A percentile compares a stretch with the other conserved stretches of the same genome.
Conservation (phyloP, 2,888 invertebrate species). For the Drosophila paramelanica region DNA sequence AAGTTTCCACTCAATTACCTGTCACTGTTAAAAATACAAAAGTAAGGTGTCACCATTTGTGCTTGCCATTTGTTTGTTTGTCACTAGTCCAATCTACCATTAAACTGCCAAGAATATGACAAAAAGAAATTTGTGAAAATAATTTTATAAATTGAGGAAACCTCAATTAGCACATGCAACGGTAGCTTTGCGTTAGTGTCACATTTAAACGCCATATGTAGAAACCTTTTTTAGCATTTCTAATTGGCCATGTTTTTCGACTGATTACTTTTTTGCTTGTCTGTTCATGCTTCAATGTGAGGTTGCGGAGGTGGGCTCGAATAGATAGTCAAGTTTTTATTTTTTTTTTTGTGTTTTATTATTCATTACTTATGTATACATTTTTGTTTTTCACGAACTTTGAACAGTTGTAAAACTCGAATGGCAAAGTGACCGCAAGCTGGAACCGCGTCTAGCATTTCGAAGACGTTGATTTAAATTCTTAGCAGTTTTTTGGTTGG, state of each 20-base stretch:
- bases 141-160: conserved; percentile 18
- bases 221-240: not conserved
- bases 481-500: not conserved
- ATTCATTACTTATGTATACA: conserved; percentile 55
- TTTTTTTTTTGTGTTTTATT: conserved; percentile 8
- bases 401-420: conserved; percentile 28
- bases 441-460: conserved; percentile 26
- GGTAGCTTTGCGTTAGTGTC: conserved; percentile 2
- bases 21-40: conserved; percentile 57
- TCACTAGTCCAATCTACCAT: conserved; percentile 4
- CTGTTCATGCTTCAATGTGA: not conserved
- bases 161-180: conserved; percentile 6
- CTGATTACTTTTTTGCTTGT: not conserved
- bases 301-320: too few species aligned
- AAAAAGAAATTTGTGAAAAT: conserved; percentile 8
- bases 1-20: conserved; percentile 85
- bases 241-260: not conserved
- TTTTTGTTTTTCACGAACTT: conserved; percentile 47
- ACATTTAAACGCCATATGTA: not conserved
- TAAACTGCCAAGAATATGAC: not conserved
- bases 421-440: conserved; percentile 57
- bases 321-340: not conserved
- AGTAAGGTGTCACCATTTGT: conserved; percentile 24
- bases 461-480: conserved; percentile 15
- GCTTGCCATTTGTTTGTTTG: conserved; percentile 12